phyloP scores from a whole-genome alignment of 1,140 invertebrate genomes.

The Periplaneta americana region DNA sequence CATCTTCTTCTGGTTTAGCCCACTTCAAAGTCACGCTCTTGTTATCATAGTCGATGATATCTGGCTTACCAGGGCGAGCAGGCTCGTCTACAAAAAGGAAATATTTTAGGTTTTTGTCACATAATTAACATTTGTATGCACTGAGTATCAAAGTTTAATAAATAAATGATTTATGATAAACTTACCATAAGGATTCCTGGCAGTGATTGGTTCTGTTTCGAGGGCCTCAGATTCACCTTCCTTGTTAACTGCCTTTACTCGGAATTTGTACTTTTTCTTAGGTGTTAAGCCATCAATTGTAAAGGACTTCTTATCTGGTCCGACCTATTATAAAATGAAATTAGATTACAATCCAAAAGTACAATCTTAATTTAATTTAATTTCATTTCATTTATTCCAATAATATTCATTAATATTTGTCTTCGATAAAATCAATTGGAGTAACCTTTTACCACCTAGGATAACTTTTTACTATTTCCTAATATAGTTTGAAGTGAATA shows the following conservation, averaged over 20 bases:
- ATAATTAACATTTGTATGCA: too few relatives aligned
- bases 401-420: too few relatives aligned
- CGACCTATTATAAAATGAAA: slow-evolving; percentile 34
- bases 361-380: too few relatives aligned
- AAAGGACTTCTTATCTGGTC: slow-evolving; percentile 74
- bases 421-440: too few relatives aligned
- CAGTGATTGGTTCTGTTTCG: slow-evolving; percentile 82
- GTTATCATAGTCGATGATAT: slow-evolving; percentile 91
- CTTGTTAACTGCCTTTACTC: slow-evolving; percentile 97
- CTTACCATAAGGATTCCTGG: slow-evolving; percentile 94
- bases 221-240: slow-evolving; percentile 96
- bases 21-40: slow-evolving; percentile 85
- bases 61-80: slow-evolving; percentile 81
- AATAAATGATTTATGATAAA: too few relatives aligned
- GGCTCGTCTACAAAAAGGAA: slow-evolving; percentile 61
- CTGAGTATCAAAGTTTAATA: too few relatives aligned
- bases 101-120: background rate
- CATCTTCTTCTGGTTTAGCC: slow-evolving; percentile 83
- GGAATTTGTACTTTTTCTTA: slow-evolving; percentile 97
- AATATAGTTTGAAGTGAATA: too few relatives aligned
- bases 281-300: slow-evolving; percentile 90
- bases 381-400: too few relatives aligned
- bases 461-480: too few relatives aligned
- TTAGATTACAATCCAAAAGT: too few relatives aligned
- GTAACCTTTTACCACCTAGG: too few relatives aligned